These are phyloP conservation scores for Alligator mississippiensis DNA, from an alignment of 2,113 vertebrate species.

Conservation along the genomic window DNA sequence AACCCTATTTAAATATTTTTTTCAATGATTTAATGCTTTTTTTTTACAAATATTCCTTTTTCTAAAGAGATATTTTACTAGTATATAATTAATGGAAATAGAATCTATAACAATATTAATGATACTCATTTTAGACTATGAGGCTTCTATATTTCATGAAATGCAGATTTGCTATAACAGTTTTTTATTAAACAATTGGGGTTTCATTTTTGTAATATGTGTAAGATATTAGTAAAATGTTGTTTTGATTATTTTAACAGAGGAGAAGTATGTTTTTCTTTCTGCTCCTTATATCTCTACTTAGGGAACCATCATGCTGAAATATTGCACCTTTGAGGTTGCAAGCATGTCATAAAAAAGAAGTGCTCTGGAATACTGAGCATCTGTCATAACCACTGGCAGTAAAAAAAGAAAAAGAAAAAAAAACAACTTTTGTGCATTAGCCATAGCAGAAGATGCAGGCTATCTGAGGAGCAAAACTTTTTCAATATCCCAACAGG, in stretches of 20 bases:
- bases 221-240: not conserved
- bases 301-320: constrained; percentile 5
- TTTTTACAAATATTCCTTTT: not conserved
- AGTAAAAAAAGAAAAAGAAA: not conserved
- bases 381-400: not conserved
- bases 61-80: not conserved
- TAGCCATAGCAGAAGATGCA: not conserved
- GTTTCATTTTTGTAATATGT: not conserved
- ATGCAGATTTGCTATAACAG: not conserved
- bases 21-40: not conserved
- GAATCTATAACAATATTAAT: not conserved
- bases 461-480: fast-evolving
- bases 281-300: not conserved
- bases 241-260: not conserved
- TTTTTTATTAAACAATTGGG: not conserved
- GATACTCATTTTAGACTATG: not conserved
- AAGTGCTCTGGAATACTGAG: not conserved
- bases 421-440: not conserved
- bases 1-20: not conserved
- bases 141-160: not conserved
- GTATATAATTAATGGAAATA: not conserved
- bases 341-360: not conserved
- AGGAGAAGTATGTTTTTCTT: not conserved
- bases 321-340: constrained; percentile 23
- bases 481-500: not conserved